Evolutionary conservation across 1,140 invertebrate genomes (phyloP).

Genomic region (Lepeophtheirus salmonis): DNA sequence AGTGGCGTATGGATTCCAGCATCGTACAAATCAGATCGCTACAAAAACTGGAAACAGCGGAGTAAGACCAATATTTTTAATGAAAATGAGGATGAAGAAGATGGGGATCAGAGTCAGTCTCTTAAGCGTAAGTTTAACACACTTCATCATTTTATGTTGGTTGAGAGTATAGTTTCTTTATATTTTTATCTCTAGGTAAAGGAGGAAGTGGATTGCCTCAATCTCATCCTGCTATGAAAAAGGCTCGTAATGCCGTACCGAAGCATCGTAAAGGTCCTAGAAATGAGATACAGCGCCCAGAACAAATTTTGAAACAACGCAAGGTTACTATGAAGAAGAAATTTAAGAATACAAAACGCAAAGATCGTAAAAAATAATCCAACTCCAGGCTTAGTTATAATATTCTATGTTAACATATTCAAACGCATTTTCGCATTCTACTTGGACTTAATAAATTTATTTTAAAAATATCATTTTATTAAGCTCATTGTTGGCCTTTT

Average conservation of each 20-base stretch:
- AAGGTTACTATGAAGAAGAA: constrained; percentile 6
- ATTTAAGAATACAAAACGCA: neutral
- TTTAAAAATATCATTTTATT: too few species aligned
- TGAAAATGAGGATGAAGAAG: constrained; percentile 37
- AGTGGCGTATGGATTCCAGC: constrained; percentile 82
- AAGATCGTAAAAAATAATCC: neutral
- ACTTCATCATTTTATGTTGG: neutral
- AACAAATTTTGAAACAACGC: constrained; percentile 16
- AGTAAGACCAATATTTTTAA: constrained; percentile 43
- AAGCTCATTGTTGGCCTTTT: too few species aligned
- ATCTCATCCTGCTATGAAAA: constrained; percentile 16
- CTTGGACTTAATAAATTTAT: too few species aligned
- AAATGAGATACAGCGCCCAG: constrained; percentile 13
- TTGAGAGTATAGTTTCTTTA: neutral
- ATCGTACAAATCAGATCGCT: constrained; percentile 73
- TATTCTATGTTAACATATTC: too few species aligned
- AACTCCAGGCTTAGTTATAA: too few species aligned
- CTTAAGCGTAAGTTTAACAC: constrained; percentile 5
- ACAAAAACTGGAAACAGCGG: constrained; percentile 66
- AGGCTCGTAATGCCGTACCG: constrained; percentile 11
- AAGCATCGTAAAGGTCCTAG: constrained; percentile 10
- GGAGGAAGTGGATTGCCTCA: neutral
- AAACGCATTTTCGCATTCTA: too few species aligned
- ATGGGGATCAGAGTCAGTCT: neutral
- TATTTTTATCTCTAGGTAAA: neutral